Evolutionary conservation across 2,888 invertebrate species (phyloP).

Genomic region (Uropetala carovei): DNA sequence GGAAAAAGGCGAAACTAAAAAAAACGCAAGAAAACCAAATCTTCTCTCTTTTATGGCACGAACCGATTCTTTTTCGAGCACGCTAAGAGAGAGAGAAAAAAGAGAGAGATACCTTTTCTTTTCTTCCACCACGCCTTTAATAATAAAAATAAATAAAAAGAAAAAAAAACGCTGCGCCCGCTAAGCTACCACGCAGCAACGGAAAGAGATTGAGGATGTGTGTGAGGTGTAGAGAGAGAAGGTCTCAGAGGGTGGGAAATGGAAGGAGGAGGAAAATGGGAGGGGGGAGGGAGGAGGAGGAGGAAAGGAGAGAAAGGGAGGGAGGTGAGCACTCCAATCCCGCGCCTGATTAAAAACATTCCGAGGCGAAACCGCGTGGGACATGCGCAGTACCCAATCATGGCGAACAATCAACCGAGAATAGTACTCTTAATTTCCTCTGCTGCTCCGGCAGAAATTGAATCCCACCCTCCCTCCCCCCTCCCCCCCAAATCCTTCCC

Average conservation of each 20-base stretch:
- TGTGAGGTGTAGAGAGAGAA: too few relatives aligned
- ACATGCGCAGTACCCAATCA: constrained; percentile 54
- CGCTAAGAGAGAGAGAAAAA: too few relatives aligned
- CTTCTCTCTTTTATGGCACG: too few relatives aligned
- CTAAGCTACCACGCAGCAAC: neutral
- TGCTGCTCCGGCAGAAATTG: constrained; percentile 40
- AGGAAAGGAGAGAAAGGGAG: neutral
- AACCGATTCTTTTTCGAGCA: too few relatives aligned
- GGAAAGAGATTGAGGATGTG: neutral
- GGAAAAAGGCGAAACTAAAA: neutral
- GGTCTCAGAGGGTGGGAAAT: neutral
- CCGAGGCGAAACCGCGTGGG: constrained; percentile 61
- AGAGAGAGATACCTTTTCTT: too few relatives aligned
- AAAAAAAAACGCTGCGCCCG: too few relatives aligned
- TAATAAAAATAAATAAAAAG: too few relatives aligned
- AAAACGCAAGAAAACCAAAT: too few relatives aligned
- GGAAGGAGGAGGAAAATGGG: neutral
- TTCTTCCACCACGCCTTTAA: too few relatives aligned
- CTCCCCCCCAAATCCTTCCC: neutral
- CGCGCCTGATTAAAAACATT: constrained; percentile 64
- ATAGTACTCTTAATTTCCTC: constrained; percentile 64
- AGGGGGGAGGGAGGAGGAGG: neutral
- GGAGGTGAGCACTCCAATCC: constrained; percentile 52
- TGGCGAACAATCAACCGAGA: constrained; percentile 62
- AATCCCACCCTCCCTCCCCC: neutral